Base-by-base conservation (phyloP, 92 coral and sea anemone species). In the Paramuricea clavata region DNA sequence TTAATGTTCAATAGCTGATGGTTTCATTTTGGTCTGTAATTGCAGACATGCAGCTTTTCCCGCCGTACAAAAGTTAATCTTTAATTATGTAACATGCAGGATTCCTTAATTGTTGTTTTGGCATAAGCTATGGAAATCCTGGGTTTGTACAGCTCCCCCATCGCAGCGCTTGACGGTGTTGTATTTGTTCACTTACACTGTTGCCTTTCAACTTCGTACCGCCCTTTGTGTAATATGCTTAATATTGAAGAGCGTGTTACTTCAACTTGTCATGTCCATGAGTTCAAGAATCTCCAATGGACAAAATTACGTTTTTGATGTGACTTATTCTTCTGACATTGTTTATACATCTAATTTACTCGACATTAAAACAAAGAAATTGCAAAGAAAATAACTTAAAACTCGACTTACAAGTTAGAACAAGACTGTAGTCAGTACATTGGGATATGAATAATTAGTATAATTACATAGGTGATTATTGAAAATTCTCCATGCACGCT, bases 41-140 rank as follows among this genome's bases (percentile, higher is more conserved):
- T 22, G n/a, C 61, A 52, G 12, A 21, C 61, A 22, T 52, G 23
- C 23, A 52, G 23, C 61, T 0, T 52, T 16, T 52, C 22, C 23
- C 61, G 22, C 22, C 16, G 61, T 52, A 52, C 16, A 0, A 22
- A 19, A 52, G n/a, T 5, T 65, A 15, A 28, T 32, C 8, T 23
- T 65, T 19, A 8, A 8, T 32, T 41, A 25, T 43, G 11, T 7
- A 5, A 25, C 13, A 2, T 33, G 71, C 71, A 10, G 50, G 30
- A 5, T 42, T 44, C 22, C 32, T 12, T 26, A 28, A 49, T 28
- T 43, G 59, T 74, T 74, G 81, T 43, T 74, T 16, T 74, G 64
- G 81, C 61, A 70, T 74, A 44, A 74, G 81, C 81, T 74, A 39
- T 34, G 52, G 78, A 72, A 72, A 72, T 72, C 56, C 22, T 16